Evolutionary conservation across 1,140 invertebrate genomes (phyloP).

Genomic region (Hyposmocoma kahamanoa): DNA sequence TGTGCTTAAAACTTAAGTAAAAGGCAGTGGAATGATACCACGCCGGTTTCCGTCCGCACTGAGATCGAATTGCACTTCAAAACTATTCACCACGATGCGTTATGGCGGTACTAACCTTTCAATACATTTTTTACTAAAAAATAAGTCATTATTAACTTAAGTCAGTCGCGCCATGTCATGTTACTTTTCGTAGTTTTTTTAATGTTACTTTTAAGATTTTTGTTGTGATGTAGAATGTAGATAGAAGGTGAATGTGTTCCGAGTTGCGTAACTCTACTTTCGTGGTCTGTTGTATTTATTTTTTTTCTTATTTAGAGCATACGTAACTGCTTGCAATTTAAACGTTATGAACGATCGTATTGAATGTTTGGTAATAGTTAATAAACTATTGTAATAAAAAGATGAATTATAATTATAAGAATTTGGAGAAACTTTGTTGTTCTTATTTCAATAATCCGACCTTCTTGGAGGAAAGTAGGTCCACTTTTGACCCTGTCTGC

Average conservation of each 20-base stretch:
- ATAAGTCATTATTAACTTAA: slow-evolving; percentile 50
- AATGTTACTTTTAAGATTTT: slow-evolving; percentile 40
- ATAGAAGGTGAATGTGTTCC: slow-evolving; percentile 28
- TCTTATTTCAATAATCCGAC: slow-evolving; percentile 31
- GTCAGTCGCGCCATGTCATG: slow-evolving; percentile 68
- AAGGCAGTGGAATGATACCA: neutral
- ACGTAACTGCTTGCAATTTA: too few relatives aligned
- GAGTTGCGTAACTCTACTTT: slow-evolving; percentile 25
- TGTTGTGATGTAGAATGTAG: slow-evolving; percentile 41
- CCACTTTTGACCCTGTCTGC: slow-evolving; percentile 43
- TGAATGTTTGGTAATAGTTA: neutral
- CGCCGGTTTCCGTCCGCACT: neutral
- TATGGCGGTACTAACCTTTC: slow-evolving; percentile 28
- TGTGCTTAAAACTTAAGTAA: slow-evolving; percentile 12
- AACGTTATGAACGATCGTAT: too few relatives aligned
- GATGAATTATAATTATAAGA: slow-evolving; percentile 33
- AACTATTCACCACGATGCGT: slow-evolving; percentile 19
- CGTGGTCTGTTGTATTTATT: neutral
- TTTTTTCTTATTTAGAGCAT: neutral
- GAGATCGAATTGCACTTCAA: too few relatives aligned
- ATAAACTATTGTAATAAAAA: neutral
- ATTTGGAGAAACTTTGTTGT: slow-evolving; percentile 48
- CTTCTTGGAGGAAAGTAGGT: slow-evolving; percentile 56
- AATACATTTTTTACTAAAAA: slow-evolving; percentile 28
- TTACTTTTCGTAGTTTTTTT: slow-evolving; percentile 37